Evolutionary conservation across 64 coral and sea anemone species (phyloP), one percentile per base, ranked within the genome.

Genomic region (Catalaphyllia jardinei): DNA sequence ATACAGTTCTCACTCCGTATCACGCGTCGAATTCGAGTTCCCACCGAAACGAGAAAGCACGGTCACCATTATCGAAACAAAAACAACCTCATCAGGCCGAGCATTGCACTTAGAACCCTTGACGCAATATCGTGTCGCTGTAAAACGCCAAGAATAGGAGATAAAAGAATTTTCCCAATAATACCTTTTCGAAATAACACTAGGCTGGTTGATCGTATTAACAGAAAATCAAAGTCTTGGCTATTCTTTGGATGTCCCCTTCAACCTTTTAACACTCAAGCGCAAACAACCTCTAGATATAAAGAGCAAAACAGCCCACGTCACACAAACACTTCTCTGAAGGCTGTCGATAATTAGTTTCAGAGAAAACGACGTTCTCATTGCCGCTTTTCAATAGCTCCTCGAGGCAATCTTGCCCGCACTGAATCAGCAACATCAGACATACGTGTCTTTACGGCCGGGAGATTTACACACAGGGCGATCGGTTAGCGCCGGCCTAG

Each of bases 241-340:
- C 9, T 18, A 17, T 18, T 1, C 39, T 50, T 71, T 39, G 27
- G 9, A 50, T 71, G 14, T 51, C 24, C 7, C 35, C 9, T 67
- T 85, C 24, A 85, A 85, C 62, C 81, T 71, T 85, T 67, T 71
- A 85, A 71, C 81, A 85, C 81, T 51, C 71, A 15, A 51, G 5
- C 50, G 38, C 22, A 52, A 71, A 25, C 38, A 67, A 18, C 8
- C 63, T 51, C 30, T 30, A 16, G 71, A 29, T 29, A 22, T 17
- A 27, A 1, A 0, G 22, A 2, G 24, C 31, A 83, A 59, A 60
- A 29, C 16, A 59, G 29, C 14, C n/a, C 25, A 22, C 28, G 52
- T 60, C 77, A 79, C 52, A 79, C 52, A 57, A 79, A 17, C 27
- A 24, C 15, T 28, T 27, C 10, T 30, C 30, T 57, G 30, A 59